Evolutionary conservation across 2,888 invertebrate genomes (phyloP), one percentile per base, ranked within the genome.

Genomic region (Philereme transversata): DNA sequence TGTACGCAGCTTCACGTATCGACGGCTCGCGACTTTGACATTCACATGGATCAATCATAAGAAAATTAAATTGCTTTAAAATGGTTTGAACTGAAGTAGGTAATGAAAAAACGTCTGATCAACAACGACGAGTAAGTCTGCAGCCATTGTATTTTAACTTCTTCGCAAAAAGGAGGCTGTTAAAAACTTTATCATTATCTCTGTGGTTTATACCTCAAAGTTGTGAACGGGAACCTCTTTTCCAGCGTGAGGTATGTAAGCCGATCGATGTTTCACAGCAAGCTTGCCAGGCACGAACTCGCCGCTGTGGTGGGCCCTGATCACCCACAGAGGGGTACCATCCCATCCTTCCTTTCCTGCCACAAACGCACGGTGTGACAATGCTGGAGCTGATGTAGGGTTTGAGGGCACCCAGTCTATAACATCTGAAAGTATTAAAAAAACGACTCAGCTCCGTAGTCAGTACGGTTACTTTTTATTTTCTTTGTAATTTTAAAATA

Each of bases 271-370:
- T 55, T 84, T 88, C 44, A 87, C 74, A 5, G 89, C 86, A 22
- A 92, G 74, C 62, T 92, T 93, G 3, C 92, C 92, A 0, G 90
- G 91, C 4, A 92, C 68, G 1, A 88, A 73, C 50, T 89, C 87
- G 8, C 90, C 90, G 38, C 79, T 81, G 67, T 89, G 85, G 46
- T 88, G 86, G 0, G 91, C 83, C 58, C 92, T 81, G 64, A 92
- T 91, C 5, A 88, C 74, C 84, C 90, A 92, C 5, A 93, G 74
- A 0, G 91, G 91, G 64, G 88, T 92, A 9, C 81, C 74, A 62
- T 92, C 92, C 87, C 90, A 88, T 0, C 83, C 91, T 64, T 92
- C 92, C 51, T 75, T 83, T 4, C 93, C 93, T 1, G 79, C 91
- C 0, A 86, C 80, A 7, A 86, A 81, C 0, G 92, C 92, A 35